phyloP scores from a whole-genome alignment of 2,113 vertebrate species.

The Motacilla alba region DNA sequence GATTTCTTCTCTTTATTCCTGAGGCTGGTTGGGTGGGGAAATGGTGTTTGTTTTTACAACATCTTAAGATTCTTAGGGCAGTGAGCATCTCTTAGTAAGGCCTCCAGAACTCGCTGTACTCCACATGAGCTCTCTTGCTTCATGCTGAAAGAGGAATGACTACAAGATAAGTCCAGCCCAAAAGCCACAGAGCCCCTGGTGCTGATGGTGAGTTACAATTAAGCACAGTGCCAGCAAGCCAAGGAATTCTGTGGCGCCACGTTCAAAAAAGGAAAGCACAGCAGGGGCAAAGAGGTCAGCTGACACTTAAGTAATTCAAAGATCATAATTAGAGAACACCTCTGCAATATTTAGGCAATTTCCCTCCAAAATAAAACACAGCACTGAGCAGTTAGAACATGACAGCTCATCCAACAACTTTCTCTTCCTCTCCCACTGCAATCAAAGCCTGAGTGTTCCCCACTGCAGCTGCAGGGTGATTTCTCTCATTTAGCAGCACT shows the following conservation, averaged over 20 bases:
- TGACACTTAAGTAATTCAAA: background rate
- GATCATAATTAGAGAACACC: background rate
- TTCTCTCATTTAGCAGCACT: slow-evolving; percentile 30
- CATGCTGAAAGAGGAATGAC: background rate
- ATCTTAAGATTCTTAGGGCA: background rate
- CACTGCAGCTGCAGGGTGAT: background rate
- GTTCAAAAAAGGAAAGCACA: background rate
- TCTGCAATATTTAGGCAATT: background rate
- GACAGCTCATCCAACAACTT: background rate
- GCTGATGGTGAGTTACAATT: background rate
- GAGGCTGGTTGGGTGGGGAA: background rate
- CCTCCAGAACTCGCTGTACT: background rate
- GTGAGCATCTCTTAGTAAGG: background rate
- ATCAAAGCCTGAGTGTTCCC: background rate
- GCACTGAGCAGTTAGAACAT: background rate
- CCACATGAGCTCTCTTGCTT: background rate
- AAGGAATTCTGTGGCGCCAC: background rate
- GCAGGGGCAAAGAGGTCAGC: background rate
- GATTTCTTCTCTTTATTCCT: background rate
- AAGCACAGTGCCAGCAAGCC: rapidly evolving
- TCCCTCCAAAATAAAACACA: background rate
- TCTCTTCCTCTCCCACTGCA: background rate
- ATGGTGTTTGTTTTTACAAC: background rate
- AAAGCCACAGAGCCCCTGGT: background rate
- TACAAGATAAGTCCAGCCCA: background rate